Evolutionary conservation across 2,113 vertebrate genomes (phyloP).

Genomic region (Odontophorus gujanensis): DNA sequence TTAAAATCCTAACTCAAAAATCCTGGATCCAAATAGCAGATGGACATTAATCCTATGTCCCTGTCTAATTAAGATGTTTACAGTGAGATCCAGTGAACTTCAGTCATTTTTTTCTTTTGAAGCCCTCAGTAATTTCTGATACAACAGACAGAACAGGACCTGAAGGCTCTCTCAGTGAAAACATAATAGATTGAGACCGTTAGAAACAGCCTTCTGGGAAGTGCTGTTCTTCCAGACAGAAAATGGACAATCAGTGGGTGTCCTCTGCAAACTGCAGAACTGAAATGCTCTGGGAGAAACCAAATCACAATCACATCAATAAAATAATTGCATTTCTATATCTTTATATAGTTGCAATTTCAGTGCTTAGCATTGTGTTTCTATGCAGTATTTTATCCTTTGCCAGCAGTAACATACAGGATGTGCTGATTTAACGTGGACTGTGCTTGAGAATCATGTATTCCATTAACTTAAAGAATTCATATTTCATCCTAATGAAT

Average conservation of each 20-base stretch:
- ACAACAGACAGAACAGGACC: background rate
- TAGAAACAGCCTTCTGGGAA: constrained; percentile 29
- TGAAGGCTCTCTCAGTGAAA: background rate
- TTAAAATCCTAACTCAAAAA: constrained; percentile 25
- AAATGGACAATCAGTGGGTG: constrained; percentile 18
- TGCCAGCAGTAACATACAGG: background rate
- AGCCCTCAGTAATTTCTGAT: background rate
- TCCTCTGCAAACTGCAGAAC: background rate
- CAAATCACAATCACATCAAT: background rate
- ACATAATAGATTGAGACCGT: background rate
- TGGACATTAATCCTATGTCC: background rate
- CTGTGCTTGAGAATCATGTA: background rate
- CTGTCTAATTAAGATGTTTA: background rate
- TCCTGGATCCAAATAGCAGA: background rate
- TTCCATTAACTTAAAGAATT: background rate
- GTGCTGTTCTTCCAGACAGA: background rate
- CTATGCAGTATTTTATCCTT: background rate
- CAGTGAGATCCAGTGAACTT: background rate
- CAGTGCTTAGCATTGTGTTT: background rate
- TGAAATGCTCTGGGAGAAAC: background rate
- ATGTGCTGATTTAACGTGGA: background rate
- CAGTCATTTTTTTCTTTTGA: background rate
- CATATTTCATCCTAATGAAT: background rate
- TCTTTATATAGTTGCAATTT: background rate
- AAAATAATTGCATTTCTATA: background rate